Base-by-base conservation (phyloP, 2,113 vertebrate species). In the Litocranius walleri region DNA sequence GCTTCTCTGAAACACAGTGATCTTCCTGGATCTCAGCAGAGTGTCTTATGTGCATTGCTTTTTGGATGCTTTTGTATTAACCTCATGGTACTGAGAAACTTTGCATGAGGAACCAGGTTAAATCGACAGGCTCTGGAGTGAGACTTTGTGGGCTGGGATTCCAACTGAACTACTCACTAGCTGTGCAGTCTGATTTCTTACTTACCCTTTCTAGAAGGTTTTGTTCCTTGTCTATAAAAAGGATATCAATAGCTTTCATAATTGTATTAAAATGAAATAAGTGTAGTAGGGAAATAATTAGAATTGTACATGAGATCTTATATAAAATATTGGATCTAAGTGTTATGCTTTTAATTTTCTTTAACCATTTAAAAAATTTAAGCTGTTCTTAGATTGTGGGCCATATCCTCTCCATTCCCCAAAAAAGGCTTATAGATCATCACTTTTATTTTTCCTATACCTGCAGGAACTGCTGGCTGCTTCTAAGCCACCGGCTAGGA, bases 271-370 rank as follows among this genome's bases (percentile, higher is more conserved):
- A 15, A 29, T 80, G 8, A 82, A 59, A 84, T 85, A 21, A 78
- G 3, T 21, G 7, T 59, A 62, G 40, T 3, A 50, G 74, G 7
- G 40, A 61, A 71, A 87, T 27, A 50, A 12, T 59, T 89, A 92
- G 25, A 67, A n/a, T 13, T 84, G 62, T 17, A 4, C 19, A 29
- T 45, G 29, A 87, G 7, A 71, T n/a, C 23, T 27, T 91, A 2
- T 64, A 27, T 59, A 17, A 83, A 93, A 0, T 61, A 43, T 2
- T n/a, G n/a, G 45, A 8, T 57, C 61, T 27, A 71, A 36, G 61
- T 48, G n/a, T n/a, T 84, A 56, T 61, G 14, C 50, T n/a, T 93
- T 84, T 83, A 16, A 40, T 86, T 43, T 94, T 4, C 71, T 88
- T 96, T 5, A 82, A 33, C 1, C 25, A 74, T n/a, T 90, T 74